phyloP scores from a whole-genome alignment of 1,140 invertebrate species.

The Heterodera carotae region DNA sequence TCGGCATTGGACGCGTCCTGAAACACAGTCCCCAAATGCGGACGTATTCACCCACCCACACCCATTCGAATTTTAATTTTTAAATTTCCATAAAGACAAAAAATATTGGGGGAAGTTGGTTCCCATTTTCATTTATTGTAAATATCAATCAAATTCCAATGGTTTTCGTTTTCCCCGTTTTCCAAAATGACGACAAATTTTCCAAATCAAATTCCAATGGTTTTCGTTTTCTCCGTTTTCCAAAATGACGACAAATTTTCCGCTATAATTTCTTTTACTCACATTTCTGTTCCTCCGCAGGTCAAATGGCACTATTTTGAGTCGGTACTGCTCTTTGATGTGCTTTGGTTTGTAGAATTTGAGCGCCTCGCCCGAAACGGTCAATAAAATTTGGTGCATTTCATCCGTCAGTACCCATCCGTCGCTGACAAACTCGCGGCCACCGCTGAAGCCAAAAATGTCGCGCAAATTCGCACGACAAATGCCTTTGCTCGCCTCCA shows the following conservation, averaged over 20 bases:
- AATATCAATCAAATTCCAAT: too few relatives aligned
- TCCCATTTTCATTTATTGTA: too few relatives aligned
- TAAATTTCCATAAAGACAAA: background rate
- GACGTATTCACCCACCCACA: background rate
- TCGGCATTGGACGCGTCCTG: slow-evolving; percentile 19
- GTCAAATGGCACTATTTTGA: slow-evolving; percentile 59
- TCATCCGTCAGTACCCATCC: slow-evolving; percentile 59
- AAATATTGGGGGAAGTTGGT: too few relatives aligned
- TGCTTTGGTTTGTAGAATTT: slow-evolving; percentile 63
- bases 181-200: too few relatives aligned
- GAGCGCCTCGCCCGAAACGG: slow-evolving; percentile 55
- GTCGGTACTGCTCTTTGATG: slow-evolving; percentile 47
- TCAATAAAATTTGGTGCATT: slow-evolving; percentile 60
- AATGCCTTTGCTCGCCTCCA: slow-evolving; percentile 55
- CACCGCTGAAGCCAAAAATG: slow-evolving; percentile 63
- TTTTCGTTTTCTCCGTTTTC: background rate
- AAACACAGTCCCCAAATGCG: background rate
- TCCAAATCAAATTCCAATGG: too few relatives aligned
- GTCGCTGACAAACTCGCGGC: slow-evolving; percentile 54
- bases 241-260: too few relatives aligned
- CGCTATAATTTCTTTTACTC: too few relatives aligned
- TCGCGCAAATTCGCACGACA: slow-evolving; percentile 61
- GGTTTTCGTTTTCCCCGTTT: background rate
- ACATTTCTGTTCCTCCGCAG: slow-evolving; percentile 53
- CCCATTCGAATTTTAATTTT: too few relatives aligned